phyloP scores from a whole-genome alignment of 1,140 invertebrate species.

The Drosophila persimilis region DNA sequence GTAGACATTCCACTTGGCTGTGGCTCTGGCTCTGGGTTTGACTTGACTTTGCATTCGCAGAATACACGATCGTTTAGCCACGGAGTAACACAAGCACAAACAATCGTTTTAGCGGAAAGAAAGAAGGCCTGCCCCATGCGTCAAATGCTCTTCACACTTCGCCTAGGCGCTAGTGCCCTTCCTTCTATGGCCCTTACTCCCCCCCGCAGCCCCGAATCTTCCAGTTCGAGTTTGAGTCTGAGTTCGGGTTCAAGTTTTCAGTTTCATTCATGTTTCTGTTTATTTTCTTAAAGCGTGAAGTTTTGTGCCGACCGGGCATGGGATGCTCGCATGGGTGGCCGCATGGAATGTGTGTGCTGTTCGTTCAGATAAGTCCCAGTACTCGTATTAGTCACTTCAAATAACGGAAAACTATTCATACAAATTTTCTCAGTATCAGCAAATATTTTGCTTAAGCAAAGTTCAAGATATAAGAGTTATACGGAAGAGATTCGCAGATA shows the following conservation, averaged over 20 bases:
- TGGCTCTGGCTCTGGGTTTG: conserved; percentile 11
- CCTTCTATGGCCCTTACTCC: not conserved
- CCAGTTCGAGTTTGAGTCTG: conserved; percentile 33
- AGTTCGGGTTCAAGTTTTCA: conserved; percentile 11
- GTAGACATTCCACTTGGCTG: conserved; percentile 48
- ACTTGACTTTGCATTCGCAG: conserved; percentile 52
- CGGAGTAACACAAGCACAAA: conserved; percentile 53
- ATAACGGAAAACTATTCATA: conserved; percentile 36
- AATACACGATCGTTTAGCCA: conserved; percentile 43
- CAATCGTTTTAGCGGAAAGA: conserved; percentile 76
- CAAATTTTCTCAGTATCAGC: conserved; percentile 5
- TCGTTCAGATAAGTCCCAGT: conserved; percentile 45
- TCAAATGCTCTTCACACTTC: conserved; percentile 64
- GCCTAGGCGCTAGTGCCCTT: conserved; percentile 47
- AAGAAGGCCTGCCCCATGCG: conserved; percentile 69
- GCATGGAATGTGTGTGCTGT: conserved; percentile 37
- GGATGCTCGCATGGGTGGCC: conserved; percentile 64
- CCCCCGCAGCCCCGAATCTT: not conserved
- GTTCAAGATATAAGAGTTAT: not conserved
- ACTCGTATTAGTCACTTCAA: conserved; percentile 49
- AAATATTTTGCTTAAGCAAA: not conserved
- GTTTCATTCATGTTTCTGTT: conserved; percentile 69
- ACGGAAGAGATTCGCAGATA: not conserved
- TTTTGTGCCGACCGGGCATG: conserved; percentile 28
- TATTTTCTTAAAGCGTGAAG: conserved; percentile 67